Evolutionary conservation across 2,888 invertebrate species (phyloP).

Genomic region (Lithophane socia): DNA sequence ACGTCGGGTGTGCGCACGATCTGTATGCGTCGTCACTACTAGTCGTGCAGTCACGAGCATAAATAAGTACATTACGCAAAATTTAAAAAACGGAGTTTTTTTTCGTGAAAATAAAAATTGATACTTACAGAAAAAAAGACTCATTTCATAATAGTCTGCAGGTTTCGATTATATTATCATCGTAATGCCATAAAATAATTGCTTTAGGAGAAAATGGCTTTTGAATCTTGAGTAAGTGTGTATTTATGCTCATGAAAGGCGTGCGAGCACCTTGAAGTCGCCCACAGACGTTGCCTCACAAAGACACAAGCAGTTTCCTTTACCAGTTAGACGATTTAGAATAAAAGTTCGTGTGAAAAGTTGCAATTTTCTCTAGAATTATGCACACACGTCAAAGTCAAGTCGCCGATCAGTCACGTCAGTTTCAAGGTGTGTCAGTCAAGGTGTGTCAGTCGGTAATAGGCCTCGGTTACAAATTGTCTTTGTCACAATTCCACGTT

Average conservation of each 20-base stretch:
- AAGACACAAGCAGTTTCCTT: neutral
- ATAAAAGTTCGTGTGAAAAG: neutral
- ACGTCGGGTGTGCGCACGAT: neutral
- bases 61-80: neutral
- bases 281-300: neutral
- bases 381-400: too few species aligned
- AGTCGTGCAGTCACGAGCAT: neutral
- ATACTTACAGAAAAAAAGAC: too few species aligned
- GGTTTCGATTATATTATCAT: neutral
- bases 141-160: neutral
- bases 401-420: too few species aligned
- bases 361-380: neutral
- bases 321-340: neutral
- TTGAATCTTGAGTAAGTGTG: neutral
- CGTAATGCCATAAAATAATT: neutral
- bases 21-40: neutral
- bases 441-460: too few species aligned
- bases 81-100: neutral
- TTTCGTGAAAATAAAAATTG: neutral
- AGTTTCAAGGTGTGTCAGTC: too few species aligned
- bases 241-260: neutral
- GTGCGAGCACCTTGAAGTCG: neutral
- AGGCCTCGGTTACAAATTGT: too few species aligned
- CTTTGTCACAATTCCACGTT: too few species aligned
- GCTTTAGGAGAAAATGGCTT: neutral